These are phyloP conservation scores for Rhizomys pruinosus DNA, from an alignment of 2,113 vertebrate genomes.

Conservation along the genomic window DNA sequence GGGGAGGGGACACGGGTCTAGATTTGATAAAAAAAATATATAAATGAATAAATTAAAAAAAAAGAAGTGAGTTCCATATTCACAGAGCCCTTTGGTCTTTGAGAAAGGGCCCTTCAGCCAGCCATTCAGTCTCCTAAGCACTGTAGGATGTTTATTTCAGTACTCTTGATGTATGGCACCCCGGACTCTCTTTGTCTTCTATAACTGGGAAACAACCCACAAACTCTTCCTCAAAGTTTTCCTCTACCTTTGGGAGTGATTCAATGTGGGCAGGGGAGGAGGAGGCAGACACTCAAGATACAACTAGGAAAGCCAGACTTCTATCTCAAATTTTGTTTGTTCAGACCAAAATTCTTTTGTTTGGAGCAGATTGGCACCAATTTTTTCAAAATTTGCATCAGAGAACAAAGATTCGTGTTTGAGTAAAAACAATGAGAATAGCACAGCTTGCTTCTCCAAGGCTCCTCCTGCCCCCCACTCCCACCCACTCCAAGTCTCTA, in stretches of 20 bases:
- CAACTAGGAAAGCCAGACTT: constrained; percentile 77
- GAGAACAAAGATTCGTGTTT: constrained; percentile 79
- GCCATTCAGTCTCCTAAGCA: not conserved
- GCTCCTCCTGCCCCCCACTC: constrained; percentile 55
- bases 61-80: not conserved
- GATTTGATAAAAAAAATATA: no score
- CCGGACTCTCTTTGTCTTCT: not conserved
- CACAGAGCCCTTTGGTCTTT: not conserved
- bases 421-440: constrained; percentile 73
- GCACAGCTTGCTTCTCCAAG: constrained; percentile 75
- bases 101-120: not conserved
- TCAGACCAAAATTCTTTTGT: constrained; percentile 80
- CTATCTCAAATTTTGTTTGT: constrained; percentile 73
- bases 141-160: constrained; percentile 10
- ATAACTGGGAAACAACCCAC: constrained; percentile 42
- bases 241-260: constrained; percentile 49
- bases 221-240: constrained; percentile 66
- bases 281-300: constrained; percentile 75
- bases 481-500: constrained; percentile 41
- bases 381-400: constrained; percentile 81
- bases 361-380: constrained; percentile 79
- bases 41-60: no score
- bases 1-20: no score
- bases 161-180: not conserved
- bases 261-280: constrained; percentile 24